phyloP scores from a whole-genome alignment of 2,888 invertebrate species.

The Clepsis dumicolana region DNA sequence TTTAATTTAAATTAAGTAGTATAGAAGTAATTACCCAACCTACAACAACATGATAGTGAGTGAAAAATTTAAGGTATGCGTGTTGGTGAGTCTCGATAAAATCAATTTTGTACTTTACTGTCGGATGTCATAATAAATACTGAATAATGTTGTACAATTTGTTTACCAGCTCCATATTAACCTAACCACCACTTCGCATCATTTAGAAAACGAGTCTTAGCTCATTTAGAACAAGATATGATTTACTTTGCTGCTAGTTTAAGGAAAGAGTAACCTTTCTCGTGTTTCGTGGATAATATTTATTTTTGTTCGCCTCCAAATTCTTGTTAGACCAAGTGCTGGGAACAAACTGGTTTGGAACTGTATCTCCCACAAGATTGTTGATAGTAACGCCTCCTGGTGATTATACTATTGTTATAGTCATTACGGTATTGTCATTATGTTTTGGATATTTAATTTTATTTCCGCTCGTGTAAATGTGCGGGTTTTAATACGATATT shows the following conservation, averaged over 20 bases:
- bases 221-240: conserved; percentile 61
- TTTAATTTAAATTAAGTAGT: conserved; percentile 64
- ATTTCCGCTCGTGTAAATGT: conserved; percentile 1
- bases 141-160: conserved; percentile 66
- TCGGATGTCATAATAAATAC: conserved; percentile 83
- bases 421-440: conserved; percentile 51
- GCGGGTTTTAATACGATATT: background rate
- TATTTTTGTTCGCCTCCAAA: conserved; percentile 83
- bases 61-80: conserved; percentile 66
- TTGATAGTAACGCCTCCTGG: conserved; percentile 78
- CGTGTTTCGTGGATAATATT: conserved; percentile 82
- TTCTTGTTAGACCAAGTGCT: conserved; percentile 82
- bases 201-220: conserved; percentile 69
- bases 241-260: conserved; percentile 59
- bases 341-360: conserved; percentile 77
- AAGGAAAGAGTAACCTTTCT: conserved; percentile 75
- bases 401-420: conserved; percentile 70
- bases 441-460: background rate
- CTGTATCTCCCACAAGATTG: conserved; percentile 79
- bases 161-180: conserved; percentile 67
- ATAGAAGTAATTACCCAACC: conserved; percentile 55
- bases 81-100: conserved; percentile 72
- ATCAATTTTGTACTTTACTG: conserved; percentile 83
- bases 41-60: background rate
- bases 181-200: conserved; percentile 61